Base-by-base conservation (phyloP, 2,797 vertebrate genomes). In the Myotis myotis region DNA sequence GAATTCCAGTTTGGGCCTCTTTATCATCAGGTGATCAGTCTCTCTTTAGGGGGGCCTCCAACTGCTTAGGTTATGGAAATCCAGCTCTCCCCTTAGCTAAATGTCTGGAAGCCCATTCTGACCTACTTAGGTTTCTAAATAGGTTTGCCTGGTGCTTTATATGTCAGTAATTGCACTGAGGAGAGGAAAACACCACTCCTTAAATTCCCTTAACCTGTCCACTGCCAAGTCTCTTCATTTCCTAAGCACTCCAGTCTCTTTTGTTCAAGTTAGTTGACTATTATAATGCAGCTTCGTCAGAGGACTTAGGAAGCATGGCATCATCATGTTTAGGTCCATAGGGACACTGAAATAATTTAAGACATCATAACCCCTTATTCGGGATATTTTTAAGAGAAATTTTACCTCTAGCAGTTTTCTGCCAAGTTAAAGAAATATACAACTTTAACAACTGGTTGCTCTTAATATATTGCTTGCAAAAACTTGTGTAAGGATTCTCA, bases 101-200 rank as follows among this genome's bases (percentile, higher is more conserved):
- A 36, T 20, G 78, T 66, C 51, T 86, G 71, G 6, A 75, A 96
- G 66, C 51, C 30, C 72, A 22, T 12, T 51, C 30, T 91, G 85
- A 96, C 85, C 95, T 70, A 92, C 38, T 97, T 96, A 88, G 16
- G 28, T 53, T 92, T 88, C 79, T 70, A 92, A 90, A 71, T 64
- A 74, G 47, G 53, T 72, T 62, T 80, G 3, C 44, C 33, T 17
- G 17, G 49, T 57, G 25, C 22, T 62, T 62, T 87, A 4, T 19
- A 15, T 72, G 44, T 33, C 72, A 60, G 38, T 3, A 86, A n/a
- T 89, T 68, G 6, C 15, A 62, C 0, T 57, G 19, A 89, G 13
- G 41, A 87, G 33, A 75, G 25, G 15, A 84, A 91, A 90, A 64
- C 55, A 49, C 17, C n/a, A 44, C 5, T 44, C 33, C 17, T 88